These are phyloP conservation scores for Parasteatoda lunata DNA, from an alignment of 2,888 invertebrate genomes.

Conservation along the genomic window DNA sequence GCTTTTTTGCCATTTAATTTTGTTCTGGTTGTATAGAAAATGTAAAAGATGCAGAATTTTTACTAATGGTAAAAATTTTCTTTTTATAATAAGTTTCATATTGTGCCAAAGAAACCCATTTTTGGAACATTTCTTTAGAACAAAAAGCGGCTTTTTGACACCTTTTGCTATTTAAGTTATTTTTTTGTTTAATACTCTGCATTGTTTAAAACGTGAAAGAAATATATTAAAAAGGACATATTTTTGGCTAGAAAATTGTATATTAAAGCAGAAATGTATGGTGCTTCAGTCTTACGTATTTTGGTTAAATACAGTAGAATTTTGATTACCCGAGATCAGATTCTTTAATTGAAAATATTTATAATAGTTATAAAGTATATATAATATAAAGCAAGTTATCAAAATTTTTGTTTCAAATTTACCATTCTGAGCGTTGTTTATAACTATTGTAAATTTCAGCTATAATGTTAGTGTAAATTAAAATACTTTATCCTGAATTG, in stretches of 20 bases:
- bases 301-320: not conserved
- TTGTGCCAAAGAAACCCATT: slow-evolving; percentile 1
- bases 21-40: not conserved
- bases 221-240: not conserved
- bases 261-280: not conserved
- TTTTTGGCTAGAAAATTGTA: not conserved
- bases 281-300: slow-evolving; percentile 2
- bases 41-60: not conserved
- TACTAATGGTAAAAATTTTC: not conserved
- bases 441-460: not conserved
- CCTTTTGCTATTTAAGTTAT: not conserved
- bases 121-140: not conserved
- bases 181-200: not conserved
- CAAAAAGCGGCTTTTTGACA: not conserved
- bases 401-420: not conserved
- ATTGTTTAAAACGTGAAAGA: not conserved
- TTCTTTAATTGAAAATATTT: no score
- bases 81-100: not conserved
- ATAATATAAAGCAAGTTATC: not conserved
- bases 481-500: no score
- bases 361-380: no score
- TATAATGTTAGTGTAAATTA: no score
- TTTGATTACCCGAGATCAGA: no score
- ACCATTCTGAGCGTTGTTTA: not conserved
- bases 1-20: not conserved